phyloP scores from a whole-genome alignment of 2,888 invertebrate species.

The Drosophila mimica region DNA sequence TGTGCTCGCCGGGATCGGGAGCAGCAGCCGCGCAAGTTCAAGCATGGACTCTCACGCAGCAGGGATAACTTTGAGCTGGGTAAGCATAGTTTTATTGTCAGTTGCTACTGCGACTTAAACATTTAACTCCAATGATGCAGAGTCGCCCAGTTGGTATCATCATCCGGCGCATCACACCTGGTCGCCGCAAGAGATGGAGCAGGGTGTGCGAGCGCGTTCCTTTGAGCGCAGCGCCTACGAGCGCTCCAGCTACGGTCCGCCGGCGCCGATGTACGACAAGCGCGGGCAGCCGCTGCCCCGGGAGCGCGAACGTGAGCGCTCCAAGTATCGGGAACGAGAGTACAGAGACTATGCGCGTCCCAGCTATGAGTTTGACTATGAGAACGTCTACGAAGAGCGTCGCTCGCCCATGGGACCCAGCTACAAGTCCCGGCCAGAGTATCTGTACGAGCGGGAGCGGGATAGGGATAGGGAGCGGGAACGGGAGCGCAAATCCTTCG shows the following conservation, averaged over 20 bases:
- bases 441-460: constrained; percentile 80
- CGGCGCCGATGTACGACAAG: constrained; percentile 85
- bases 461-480: constrained; percentile 56
- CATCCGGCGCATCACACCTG: constrained; percentile 83
- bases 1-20: constrained; percentile 75
- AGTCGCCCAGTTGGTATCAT: constrained; percentile 84
- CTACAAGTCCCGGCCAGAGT: constrained; percentile 77
- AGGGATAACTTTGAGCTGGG: constrained; percentile 85
- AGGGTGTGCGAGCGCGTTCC: constrained; percentile 80
- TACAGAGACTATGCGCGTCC: constrained; percentile 84
- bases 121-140: constrained; percentile 42
- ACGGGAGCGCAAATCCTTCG: constrained; percentile 84
- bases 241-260: constrained; percentile 84
- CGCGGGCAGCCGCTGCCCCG: constrained; percentile 78
- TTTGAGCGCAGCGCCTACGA: constrained; percentile 85
- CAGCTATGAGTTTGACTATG: constrained; percentile 83
- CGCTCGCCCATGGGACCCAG: constrained; percentile 72
- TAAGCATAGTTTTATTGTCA: constrained; percentile 36
- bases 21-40: constrained; percentile 81
- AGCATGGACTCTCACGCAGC: constrained; percentile 83
- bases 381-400: constrained; percentile 83
- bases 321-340: constrained; percentile 79
- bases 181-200: constrained; percentile 85
- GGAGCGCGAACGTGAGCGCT: constrained; percentile 65
- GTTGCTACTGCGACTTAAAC: neutral